Base-by-base conservation (phyloP, 2,797 vertebrate species). In the Leptoclinus maculatus region DNA sequence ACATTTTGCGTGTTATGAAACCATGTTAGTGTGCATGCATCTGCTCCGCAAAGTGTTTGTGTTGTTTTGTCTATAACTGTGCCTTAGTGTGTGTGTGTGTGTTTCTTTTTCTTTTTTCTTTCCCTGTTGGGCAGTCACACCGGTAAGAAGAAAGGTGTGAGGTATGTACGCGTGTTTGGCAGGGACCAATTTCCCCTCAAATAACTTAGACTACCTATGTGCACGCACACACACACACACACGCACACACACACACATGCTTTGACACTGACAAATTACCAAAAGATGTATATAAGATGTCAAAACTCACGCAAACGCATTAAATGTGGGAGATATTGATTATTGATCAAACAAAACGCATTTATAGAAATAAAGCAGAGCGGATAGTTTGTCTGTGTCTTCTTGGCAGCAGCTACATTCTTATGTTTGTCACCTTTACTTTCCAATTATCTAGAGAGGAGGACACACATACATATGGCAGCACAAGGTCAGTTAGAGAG, bases 101-200 rank as follows among this genome's bases (percentile, higher is more conserved):
- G 13, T 66, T 7, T 49, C 43, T 59, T 25, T 7, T 49, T 49
- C 56, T 87, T 79, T 83, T 56, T 86, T 80, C 82, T 86, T 83
- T n/a, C n/a, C 76, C 82, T 82, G 72, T 86, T 81, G 87, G 88
- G 83, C 76, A 86, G 76, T 89, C 89, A 85, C 91, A 88, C 87
- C 78, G n/a, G 79, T 83, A 91, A 90, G 85, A 84, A 89, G 88
- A 91, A 92, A 87, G 88, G 91, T 88, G 93, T 53, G 73, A 71
- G 68, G 47, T 16, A 0, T 66, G 34, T 68, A 16, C 54, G 80
- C 86, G 74, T 75, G 70, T 75, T 51, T 79, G 93, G 92, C 93
- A 91, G 84, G 93, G 90, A 89, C 92, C 93, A 92, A 51, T 94
- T 92, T 94, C 93, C 91, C 94, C 95, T 94, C 79, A 87, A 91